Base-by-base conservation (phyloP, 1,140 invertebrate genomes). In the Dinoponera quadriceps region DNA sequence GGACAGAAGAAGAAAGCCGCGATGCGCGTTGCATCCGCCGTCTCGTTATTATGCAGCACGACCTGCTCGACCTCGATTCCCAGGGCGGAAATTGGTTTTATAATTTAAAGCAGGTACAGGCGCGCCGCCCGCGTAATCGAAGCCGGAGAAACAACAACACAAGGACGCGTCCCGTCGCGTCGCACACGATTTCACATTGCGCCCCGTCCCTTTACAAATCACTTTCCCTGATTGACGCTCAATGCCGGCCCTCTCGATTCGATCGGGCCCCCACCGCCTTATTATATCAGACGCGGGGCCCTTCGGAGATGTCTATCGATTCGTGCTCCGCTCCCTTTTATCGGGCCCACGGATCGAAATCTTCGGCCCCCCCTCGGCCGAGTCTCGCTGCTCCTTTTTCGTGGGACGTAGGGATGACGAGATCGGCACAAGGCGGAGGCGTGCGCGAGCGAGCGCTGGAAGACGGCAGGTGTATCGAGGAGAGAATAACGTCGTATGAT, bases 141-240 rank as follows among this genome's bases (percentile, higher is more conserved):
- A 80, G 59, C 74, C 54, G 49, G 25, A 20, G 44, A 60, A 83
- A 73, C 44, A 83, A 73, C 44, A 44, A 20, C 27, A 38, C 44
- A 49, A 54, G 16, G 54, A 5, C 55, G 65, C 72, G 54, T 75
- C 49, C 29, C 71, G 82, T 87, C 80, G 83, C 69, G 51, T 14
- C 25, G 51, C n/a, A 66, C 86, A 83, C 65, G 69, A 80, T 82
- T 65, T 77, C 85, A 75, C 71, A 74, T n/a, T 48, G 20, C 20
- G 44, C 18, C 27, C 49, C 66, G 38, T 82, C 74, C 65, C 86
- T 88, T 88, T 92, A 88, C 81, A 91, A 92, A 92, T 91, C 91
- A 91, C 89, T 91, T 90, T 89, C 89, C 84, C 91, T 92, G 91
- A 92, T 92, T 91, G 91, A 91, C 91, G 90, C 82, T 91, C 88